Evolutionary conservation across 1,140 invertebrate species (phyloP).

Genomic region (Plutomurus gul): DNA sequence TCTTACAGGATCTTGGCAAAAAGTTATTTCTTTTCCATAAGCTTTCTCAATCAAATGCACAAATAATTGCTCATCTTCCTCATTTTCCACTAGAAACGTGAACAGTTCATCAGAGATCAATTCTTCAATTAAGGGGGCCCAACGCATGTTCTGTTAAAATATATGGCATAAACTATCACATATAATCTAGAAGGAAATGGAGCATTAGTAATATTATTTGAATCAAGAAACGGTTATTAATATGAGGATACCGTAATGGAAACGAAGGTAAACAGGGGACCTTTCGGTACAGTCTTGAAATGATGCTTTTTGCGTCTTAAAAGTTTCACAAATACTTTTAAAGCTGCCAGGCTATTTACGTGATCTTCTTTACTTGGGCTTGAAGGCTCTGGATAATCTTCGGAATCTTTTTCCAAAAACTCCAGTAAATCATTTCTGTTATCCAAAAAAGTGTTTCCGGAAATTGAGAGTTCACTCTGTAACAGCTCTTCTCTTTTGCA

Average conservation of each 20-base stretch:
- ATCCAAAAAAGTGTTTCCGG: background rate
- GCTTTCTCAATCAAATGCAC: background rate
- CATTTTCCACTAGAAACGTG: constrained; percentile 19
- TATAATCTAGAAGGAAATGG: background rate
- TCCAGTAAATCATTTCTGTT: background rate
- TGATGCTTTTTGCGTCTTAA: background rate
- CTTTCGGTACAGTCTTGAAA: background rate
- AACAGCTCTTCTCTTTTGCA: background rate
- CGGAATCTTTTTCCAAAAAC: background rate
- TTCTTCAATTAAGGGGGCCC: background rate
- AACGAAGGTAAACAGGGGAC: background rate
- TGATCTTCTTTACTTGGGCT: background rate
- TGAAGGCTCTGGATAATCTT: background rate
- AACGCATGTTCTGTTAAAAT: background rate
- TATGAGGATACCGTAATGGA: background rate
- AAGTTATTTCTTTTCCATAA: background rate
- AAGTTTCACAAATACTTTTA: background rate
- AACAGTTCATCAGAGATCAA: background rate
- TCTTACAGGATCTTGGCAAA: background rate
- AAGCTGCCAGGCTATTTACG: background rate
- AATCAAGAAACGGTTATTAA: background rate
- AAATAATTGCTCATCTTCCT: background rate
- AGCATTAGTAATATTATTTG: background rate
- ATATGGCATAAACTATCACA: background rate
- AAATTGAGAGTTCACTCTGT: background rate